phyloP scores from a whole-genome alignment of 2,888 invertebrate species.

The Hypsopygia costalis region DNA sequence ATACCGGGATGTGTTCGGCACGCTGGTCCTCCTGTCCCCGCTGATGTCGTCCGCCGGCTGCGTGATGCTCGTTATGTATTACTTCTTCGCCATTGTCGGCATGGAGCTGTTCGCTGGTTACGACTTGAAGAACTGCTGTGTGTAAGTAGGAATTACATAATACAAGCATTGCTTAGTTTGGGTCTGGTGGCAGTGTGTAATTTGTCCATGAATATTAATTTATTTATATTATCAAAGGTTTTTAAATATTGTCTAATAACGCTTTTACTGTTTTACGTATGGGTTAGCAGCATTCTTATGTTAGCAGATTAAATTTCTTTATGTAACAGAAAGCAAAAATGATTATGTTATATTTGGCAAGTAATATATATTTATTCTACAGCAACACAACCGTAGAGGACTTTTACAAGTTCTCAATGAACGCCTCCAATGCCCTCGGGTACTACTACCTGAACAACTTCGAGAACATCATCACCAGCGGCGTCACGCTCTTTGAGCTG shows the following conservation, averaged over 20 bases:
- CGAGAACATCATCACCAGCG: constrained; percentile 87
- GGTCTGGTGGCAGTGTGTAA: too few species aligned
- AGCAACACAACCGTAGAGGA: constrained; percentile 92
- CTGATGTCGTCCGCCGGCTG: constrained; percentile 91
- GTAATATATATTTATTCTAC: constrained; percentile 15
- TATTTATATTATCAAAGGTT: too few species aligned
- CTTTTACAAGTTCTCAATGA: constrained; percentile 86
- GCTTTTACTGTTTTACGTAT: too few species aligned
- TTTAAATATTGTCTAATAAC: too few species aligned
- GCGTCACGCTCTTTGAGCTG: constrained; percentile 92
- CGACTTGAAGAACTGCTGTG: constrained; percentile 90
- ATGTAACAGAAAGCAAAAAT: too few species aligned
- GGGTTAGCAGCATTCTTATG: too few species aligned
- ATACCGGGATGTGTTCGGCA: constrained; percentile 91
- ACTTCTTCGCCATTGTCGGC: constrained; percentile 93
- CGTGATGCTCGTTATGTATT: constrained; percentile 91
- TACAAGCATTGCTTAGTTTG: too few species aligned
- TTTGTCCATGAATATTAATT: too few species aligned
- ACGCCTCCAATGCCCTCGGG: constrained; percentile 85
- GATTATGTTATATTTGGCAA: too few species aligned
- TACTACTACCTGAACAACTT: constrained; percentile 94
- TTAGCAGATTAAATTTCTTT: too few species aligned
- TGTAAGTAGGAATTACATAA: constrained; percentile 84
- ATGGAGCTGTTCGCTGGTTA: constrained; percentile 92
- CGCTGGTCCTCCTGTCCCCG: constrained; percentile 89